Base-by-base conservation (phyloP, 2,113 vertebrate genomes). In the Onychostoma macrolepis region DNA sequence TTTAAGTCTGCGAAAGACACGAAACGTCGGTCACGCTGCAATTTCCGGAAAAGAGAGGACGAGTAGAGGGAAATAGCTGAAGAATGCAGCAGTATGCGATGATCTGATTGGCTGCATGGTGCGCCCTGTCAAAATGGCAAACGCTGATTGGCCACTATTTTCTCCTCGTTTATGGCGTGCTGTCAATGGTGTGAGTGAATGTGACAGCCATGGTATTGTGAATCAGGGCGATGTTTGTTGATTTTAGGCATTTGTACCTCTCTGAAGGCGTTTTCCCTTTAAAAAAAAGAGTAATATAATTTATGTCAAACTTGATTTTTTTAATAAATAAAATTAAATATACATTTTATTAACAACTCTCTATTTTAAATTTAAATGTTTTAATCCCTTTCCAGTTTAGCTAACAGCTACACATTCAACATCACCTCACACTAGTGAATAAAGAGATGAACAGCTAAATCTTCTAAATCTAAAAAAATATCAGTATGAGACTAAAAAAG, bases 1-100 rank as follows among this genome's bases (percentile, higher is more conserved):
- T 96, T 96, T 96, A 96, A 96, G 96, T 95, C 95, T 96, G 71
- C 28, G 90, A 91, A 12, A 95, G 96, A 96, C 96, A 94, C 96
- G 96, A 96, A 96, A 96, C 96, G 95, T 93, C 89, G 92, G 94
- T 92, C 94, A 94, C 96, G 95, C 96, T 94, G 75, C 63, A 90
- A 85, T 88, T 91, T 91, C 92, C 90, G 90, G 92, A 91, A 90
- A 91, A 90, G 91, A 88, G 88, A 91, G 88, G 85, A 63, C 50
- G 38, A 69, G 38, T 3, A 3, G 19, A 9, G 26, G 9, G 8
- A 72, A 38, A 26, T 3, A 21, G 28, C 9, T 56, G 10, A 24
- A 8, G 50, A 8, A 58, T 67, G 80, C 43, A 56, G 33, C 4
- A 13, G 67, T 28, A 28, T 48, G 10, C 36, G 15, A 78, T 6